A percentile compares a stretch with the other conserved stretches of the same genome.
Conservation (phyloP, 2,113 vertebrate species). For the Nipponia nippon region DNA sequence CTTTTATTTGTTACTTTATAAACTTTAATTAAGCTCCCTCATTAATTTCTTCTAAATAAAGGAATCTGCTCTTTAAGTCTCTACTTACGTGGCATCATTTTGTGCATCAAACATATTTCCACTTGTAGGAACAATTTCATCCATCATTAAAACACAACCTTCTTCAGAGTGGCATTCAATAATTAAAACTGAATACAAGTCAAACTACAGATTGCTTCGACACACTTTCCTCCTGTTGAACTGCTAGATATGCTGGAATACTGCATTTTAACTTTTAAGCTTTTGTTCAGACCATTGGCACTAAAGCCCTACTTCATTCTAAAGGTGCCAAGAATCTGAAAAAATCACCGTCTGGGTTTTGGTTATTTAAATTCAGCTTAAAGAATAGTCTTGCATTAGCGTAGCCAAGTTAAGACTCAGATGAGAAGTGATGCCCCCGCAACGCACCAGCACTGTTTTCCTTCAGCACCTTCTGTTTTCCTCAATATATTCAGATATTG, state of each 20-base stretch:
- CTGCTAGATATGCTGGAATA: neutral
- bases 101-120: neutral
- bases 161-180: neutral
- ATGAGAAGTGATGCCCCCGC: neutral
- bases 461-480: neutral
- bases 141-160: neutral
- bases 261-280: neutral
- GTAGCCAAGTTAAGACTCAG: neutral
- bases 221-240: neutral
- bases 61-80: neutral
- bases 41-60: neutral
- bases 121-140: neutral
- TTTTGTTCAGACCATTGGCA: neutral
- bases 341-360: neutral
- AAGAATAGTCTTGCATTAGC: neutral
- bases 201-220: neutral
- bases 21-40: neutral
- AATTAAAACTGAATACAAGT: neutral
- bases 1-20: neutral
- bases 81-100: neutral
- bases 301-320: neutral
- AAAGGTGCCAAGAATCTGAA: neutral
- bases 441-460: neutral
- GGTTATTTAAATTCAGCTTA: conserved; percentile 1
- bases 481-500: neutral